These are phyloP conservation scores for Otus scops DNA, from an alignment of 2,797 vertebrate genomes.

Conservation along the genomic window DNA sequence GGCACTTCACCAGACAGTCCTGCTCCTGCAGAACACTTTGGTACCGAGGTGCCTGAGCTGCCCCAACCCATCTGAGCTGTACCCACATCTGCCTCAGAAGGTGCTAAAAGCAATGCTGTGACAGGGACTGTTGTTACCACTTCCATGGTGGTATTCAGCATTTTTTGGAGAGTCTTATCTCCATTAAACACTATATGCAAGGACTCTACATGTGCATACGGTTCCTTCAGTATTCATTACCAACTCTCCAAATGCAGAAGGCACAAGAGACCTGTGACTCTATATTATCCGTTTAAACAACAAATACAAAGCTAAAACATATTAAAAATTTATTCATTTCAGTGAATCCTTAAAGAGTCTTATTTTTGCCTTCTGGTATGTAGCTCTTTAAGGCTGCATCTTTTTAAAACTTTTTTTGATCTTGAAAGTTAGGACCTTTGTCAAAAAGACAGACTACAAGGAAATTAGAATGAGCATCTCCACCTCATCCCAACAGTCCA, in stretches of 20 bases:
- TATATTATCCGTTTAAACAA: not conserved
- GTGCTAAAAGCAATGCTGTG: fast-evolving
- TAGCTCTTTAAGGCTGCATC: not conserved
- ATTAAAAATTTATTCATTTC: not conserved
- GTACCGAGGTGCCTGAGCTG: fast-evolving
- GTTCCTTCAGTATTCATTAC: not conserved
- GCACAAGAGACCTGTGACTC: not conserved
- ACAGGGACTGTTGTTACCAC: not conserved
- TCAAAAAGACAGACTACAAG: not conserved
- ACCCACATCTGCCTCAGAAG: not conserved
- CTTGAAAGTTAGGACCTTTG: not conserved
- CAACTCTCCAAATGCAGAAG: not conserved
- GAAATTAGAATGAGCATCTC: not conserved
- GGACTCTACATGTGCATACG: fast-evolving
- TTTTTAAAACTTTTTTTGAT: not conserved
- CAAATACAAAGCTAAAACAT: not conserved
- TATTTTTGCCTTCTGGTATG: not conserved
- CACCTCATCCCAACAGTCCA: not conserved
- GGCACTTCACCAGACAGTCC: not conserved
- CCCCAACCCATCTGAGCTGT: not conserved
- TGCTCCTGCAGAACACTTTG: fast-evolving
- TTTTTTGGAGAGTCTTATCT: not conserved
- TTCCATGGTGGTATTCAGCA: fast-evolving
- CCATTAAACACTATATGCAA: not conserved
- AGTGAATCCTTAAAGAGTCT: not conserved